These are phyloP conservation scores for Drosophila suzukii DNA, from an alignment of 1,140 invertebrate genomes.

Conservation along the genomic window DNA sequence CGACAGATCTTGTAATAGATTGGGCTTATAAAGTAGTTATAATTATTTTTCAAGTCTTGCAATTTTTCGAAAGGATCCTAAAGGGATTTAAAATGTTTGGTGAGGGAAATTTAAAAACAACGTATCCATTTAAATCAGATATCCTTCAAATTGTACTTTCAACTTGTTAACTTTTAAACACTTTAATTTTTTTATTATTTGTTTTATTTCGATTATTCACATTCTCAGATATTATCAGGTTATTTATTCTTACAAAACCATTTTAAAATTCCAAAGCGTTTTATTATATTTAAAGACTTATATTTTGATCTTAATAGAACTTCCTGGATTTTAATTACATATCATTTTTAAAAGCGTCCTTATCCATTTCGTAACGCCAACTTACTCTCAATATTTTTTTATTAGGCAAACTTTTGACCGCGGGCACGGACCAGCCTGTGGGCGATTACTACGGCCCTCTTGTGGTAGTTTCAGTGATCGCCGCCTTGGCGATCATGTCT, in stretches of 20 bases:
- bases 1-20: background rate
- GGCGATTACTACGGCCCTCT: conserved; percentile 94
- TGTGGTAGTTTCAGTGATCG: conserved; percentile 94
- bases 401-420: conserved; percentile 87
- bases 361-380: background rate
- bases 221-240: too few relatives aligned
- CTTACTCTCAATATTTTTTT: background rate
- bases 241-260: too few relatives aligned
- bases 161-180: too few relatives aligned
- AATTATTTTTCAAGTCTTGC: conserved; percentile 62
- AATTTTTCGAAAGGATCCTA: conserved; percentile 64
- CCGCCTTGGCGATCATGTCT: conserved; percentile 92
- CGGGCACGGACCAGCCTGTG: conserved; percentile 83
- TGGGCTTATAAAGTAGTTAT: background rate
- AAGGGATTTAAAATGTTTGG: conserved; percentile 69
- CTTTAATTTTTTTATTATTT: too few relatives aligned
- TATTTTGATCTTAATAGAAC: background rate
- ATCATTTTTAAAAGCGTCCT: background rate
- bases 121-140: too few relatives aligned
- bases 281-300: too few relatives aligned
- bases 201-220: too few relatives aligned
- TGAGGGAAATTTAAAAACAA: conserved; percentile 50
- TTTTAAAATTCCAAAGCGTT: too few relatives aligned
- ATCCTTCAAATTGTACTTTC: too few relatives aligned
- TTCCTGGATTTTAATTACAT: background rate